Evolutionary conservation across 1,140 invertebrate genomes (phyloP).

Genomic region (Oppia nitens): DNA sequence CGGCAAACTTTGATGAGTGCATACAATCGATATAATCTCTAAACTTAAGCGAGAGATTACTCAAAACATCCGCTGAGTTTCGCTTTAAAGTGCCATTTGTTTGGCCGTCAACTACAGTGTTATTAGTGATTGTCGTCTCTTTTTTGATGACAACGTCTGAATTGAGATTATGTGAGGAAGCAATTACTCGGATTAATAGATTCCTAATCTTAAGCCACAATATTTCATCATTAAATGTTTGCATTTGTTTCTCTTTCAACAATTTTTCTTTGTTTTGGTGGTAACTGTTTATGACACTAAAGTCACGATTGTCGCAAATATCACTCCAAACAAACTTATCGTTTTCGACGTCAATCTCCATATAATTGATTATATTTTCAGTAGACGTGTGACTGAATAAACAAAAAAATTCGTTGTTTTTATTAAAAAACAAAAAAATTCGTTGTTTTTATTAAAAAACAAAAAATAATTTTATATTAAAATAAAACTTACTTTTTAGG

Average conservation of each 20-base stretch:
- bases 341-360: constrained; percentile 29
- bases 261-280: constrained; percentile 1
- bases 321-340: constrained; percentile 22
- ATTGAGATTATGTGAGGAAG: background rate
- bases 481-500: constrained; percentile 24
- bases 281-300: constrained; percentile 3
- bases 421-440: too few relatives aligned
- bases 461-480: constrained; percentile 8
- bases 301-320: constrained; percentile 10
- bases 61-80: constrained; percentile 19
- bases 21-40: constrained; percentile 1
- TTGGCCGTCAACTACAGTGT: background rate
- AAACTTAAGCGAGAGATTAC: constrained; percentile 17
- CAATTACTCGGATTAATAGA: background rate
- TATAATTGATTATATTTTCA: constrained; percentile 9
- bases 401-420: too few relatives aligned
- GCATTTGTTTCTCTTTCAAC: background rate
- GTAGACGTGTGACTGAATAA: constrained; percentile 16
- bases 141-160: constrained; percentile 2
- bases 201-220: background rate
- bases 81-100: background rate
- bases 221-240: background rate
- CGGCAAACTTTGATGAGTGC: constrained; percentile 4
- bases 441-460: background rate
- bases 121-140: background rate